Base-by-base conservation (phyloP, 2,113 vertebrate species). In the Numenius arquata region DNA sequence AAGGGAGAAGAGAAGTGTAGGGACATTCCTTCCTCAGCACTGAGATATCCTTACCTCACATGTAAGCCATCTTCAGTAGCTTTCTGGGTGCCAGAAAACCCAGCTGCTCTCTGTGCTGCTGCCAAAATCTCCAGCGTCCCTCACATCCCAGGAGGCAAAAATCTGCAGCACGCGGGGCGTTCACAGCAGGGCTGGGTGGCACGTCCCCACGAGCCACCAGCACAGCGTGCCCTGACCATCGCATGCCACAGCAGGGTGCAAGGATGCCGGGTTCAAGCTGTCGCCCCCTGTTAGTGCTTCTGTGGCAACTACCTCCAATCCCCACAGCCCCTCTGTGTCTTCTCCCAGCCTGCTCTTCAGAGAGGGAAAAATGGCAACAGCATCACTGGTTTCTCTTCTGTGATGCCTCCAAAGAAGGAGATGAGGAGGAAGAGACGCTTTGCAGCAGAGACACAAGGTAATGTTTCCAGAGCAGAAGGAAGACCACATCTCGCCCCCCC, bases 101-200 rank as follows among this genome's bases (percentile, higher is more conserved):
- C 86, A 86, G 84, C 77, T 88, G 73, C 88, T 95, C 75, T 38
- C 90, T 63, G 47, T 18, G 53, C 67, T 61, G 53, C 79, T 80
- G 82, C 94, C 93, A 84, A 93, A 80, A 26, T 13, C 63, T 77
- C 68, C 55, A 26, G 76, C 5, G 1, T 9, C 59, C 72, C 53
- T 65, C n/a, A 3, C 53, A 55, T 36, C 48, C 59, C 68, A 52
- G 48, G 40, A 88, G 56, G 43, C 47, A 74, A 23, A 67, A 63
- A 47, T 43, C 58, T 7, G 3, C 62, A 47, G 55, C 65, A 48
- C 0, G 0, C 0, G 0, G 4, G 40, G 30, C 0, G 0, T 38
- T 78, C 0, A 0, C 27, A 40, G 91, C n/a, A 8, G 30, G 48
- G 8, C 38, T 47, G 27, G 59, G 43, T 23, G 66, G 8, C n/a